Evolutionary conservation across 2,888 invertebrate genomes (phyloP).

Genomic region (Autographa pulchrina): DNA sequence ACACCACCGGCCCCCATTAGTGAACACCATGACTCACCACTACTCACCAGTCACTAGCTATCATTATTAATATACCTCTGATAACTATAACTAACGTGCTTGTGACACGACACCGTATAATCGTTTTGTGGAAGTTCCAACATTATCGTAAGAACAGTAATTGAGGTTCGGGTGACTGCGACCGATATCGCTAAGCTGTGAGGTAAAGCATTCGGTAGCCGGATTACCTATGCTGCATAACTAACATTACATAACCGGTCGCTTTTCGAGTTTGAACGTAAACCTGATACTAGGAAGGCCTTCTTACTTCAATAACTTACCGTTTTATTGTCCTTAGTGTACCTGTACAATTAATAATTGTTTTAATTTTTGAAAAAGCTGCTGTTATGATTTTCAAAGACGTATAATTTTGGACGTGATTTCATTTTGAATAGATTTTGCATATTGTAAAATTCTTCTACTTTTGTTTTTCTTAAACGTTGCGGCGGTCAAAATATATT

Average conservation of each 20-base stretch:
- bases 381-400: neutral
- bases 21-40: constrained; percentile 49
- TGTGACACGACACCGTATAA: constrained; percentile 52
- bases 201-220: constrained; percentile 7
- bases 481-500: too few relatives aligned
- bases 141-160: constrained; percentile 56
- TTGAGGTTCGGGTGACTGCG: constrained; percentile 52
- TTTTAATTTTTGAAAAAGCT: neutral
- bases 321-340: neutral
- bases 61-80: constrained; percentile 53
- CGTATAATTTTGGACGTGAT: too few relatives aligned
- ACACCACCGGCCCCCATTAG: constrained; percentile 51
- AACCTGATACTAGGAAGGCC: constrained; percentile 1
- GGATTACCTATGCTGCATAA: constrained; percentile 8
- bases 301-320: neutral
- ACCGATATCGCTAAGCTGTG: constrained; percentile 23
- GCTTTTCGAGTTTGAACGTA: constrained; percentile 20
- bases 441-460: too few relatives aligned
- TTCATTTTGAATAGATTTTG: too few relatives aligned
- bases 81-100: constrained; percentile 41
- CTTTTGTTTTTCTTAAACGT: too few relatives aligned
- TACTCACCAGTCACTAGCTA: constrained; percentile 47
- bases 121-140: constrained; percentile 49
- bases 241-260: constrained; percentile 12
- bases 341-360: neutral